Percentiles rank a stretch among this genome's conserved stretches.
phyloP scores from a whole-genome alignment of 2,797 vertebrate genomes.

The Phalloptychus januarius region DNA sequence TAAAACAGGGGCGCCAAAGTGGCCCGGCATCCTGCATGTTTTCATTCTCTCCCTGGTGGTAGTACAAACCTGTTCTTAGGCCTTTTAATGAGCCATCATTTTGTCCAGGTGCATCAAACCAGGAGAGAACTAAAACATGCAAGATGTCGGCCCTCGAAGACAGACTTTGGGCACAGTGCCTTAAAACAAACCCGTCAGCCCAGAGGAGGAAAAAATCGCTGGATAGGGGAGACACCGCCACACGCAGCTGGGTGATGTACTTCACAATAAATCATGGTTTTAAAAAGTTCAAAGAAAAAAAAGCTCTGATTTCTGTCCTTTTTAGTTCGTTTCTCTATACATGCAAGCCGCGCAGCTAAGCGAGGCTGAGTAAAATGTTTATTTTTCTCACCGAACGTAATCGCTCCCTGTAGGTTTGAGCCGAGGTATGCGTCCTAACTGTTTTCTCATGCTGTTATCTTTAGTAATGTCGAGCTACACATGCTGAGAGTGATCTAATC shows the following conservation, averaged over 20 bases:
- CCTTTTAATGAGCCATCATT: too few species aligned
- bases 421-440: conserved; percentile 95
- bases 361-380: conserved; percentile 95
- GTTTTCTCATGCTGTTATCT: conserved; percentile 97
- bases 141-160: too few species aligned
- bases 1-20: too few species aligned
- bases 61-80: too few species aligned
- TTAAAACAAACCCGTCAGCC: conserved; percentile 80
- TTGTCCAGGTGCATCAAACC: too few species aligned
- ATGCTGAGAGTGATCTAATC: conserved; percentile 95
- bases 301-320: conserved; percentile 84
- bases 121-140: too few species aligned
- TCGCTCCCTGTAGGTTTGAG: conserved; percentile 96
- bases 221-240: conserved; percentile 61
- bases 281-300: conserved; percentile 86
- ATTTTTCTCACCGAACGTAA: conserved; percentile 81
- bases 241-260: conserved; percentile 80
- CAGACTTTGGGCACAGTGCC: too few species aligned
- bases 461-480: conserved; percentile 96
- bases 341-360: conserved; percentile 96
- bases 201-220: conserved; percentile 76
- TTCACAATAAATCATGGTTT: conserved; percentile 40
- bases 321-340: conserved; percentile 84
- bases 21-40: too few species aligned
- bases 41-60: too few species aligned